Base-by-base conservation (phyloP, 2,888 invertebrate genomes). In the Apamea sordens region DNA sequence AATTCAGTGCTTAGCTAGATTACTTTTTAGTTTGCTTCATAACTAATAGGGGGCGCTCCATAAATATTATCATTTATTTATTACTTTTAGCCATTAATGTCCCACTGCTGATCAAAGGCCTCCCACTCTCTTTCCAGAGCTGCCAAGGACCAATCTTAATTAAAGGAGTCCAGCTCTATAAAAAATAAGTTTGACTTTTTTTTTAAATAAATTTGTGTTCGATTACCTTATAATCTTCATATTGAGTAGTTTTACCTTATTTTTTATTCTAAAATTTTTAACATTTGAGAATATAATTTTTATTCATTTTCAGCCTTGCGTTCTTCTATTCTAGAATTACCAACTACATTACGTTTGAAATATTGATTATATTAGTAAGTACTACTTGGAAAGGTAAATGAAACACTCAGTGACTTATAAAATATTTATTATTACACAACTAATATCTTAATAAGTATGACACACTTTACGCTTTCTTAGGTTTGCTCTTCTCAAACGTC, bases 391-490 rank as follows among this genome's bases (percentile, higher is more conserved):
- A 1, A 21, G 11, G 10, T 56, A 63, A 76, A 84, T 73, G 67
- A 89, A 87, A 86, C 70, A 73, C 82, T 76, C 0, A 68, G 28
- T 84, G 72, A 84, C 89, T 90, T 90, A 90, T 87, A 90, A 89
- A 80, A 85, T 89, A 89, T 87, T 87, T 89, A 88, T 86, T 89
- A 88, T 88, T 89, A 85, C 86, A 90, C 86, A 90, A 79, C 87
- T 92, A 89, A 77, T 80, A 86, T 84, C 82, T 88, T 91, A 91
- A 90, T 83, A 86, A 86, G 81, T 92, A 94, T 93, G 92, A 93
- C 92, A 92, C 92, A 84, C 84, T 87, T 94, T 90, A 96, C 94
- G 95, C 95, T 90, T 96, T 96, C 94, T 97, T 97, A 86, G 96
- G 92, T 89, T 96, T 96, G 92, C 91, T 96, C 91, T 96, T 96